A percentile compares a stretch with the other conserved stretches of the same genome.
These are phyloP conservation scores for Acanthochromis polyacanthus DNA, from an alignment of 2,113 vertebrate species.

Conservation along the genomic window DNA sequence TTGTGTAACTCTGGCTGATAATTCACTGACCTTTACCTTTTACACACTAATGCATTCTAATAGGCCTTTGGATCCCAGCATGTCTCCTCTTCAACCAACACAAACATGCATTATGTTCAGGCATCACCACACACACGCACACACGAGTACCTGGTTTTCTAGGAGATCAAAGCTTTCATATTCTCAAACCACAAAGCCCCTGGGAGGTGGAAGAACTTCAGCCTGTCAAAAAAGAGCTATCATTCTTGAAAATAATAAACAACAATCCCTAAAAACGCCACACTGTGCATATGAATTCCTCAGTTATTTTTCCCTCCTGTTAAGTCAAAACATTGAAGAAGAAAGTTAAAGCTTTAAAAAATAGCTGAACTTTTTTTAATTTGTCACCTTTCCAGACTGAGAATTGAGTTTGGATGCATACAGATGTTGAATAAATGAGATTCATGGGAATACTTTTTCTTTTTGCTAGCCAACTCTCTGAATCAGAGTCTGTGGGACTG, in stretches of 20 bases:
- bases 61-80: constrained; percentile 55
- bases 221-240: neutral
- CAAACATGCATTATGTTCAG: constrained; percentile 38
- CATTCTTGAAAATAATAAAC: constrained; percentile 14
- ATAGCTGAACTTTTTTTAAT: too few species aligned
- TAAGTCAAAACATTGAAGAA: too few species aligned
- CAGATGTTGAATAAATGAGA: neutral
- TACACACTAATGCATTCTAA: constrained; percentile 77
- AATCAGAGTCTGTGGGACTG: constrained; percentile 29
- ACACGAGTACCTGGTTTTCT: constrained; percentile 55
- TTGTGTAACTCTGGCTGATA: constrained; percentile 77
- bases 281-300: neutral
- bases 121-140: constrained; percentile 5
- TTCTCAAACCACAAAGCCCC: constrained; percentile 34
- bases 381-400: too few species aligned
- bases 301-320: neutral
- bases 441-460: neutral
- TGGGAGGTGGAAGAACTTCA: constrained; percentile 11
- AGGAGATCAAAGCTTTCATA: constrained; percentile 59
- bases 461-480: constrained; percentile 5
- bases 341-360: too few species aligned
- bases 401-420: too few species aligned
- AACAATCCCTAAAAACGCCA: neutral
- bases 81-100: constrained; percentile 41
- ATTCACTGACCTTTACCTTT: constrained; percentile 81